Evolutionary conservation across 2,113 vertebrate species (phyloP).

Genomic region (Isurus oxyrinchus): DNA sequence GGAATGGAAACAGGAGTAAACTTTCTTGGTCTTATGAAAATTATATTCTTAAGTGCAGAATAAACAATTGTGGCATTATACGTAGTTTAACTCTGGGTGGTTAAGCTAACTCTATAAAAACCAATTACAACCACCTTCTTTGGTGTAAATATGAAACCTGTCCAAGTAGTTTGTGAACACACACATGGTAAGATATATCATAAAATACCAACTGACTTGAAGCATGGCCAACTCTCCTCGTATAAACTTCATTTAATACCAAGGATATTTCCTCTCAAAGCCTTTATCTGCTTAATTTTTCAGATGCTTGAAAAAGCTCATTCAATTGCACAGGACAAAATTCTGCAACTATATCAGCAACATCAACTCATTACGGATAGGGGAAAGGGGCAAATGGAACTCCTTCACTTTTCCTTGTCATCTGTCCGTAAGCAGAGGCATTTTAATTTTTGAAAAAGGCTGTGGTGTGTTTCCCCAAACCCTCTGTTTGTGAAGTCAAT

Average conservation of each 20-base stretch:
- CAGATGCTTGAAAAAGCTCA: background rate
- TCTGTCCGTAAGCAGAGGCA: no score
- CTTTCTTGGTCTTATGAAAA: background rate
- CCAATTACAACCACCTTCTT: background rate
- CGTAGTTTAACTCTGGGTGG: background rate
- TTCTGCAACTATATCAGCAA: background rate
- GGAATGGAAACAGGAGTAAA: background rate
- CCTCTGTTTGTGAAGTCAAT: no score
- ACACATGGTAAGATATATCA: background rate
- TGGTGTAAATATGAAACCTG: background rate
- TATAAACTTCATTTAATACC: background rate
- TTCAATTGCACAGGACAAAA: background rate
- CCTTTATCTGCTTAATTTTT: background rate
- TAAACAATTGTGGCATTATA: background rate
- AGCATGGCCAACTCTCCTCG: background rate
- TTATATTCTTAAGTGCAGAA: background rate
- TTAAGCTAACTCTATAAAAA: background rate
- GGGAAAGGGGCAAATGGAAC: no score
- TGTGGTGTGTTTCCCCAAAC: no score
- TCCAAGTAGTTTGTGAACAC: background rate
- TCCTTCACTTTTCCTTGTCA: no score
- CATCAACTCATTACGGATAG: no score
- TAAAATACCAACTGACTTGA: background rate
- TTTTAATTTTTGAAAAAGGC: no score
- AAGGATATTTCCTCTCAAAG: background rate